Percentiles rank a stretch among this genome's conserved stretches.
These are phyloP conservation scores for Myotis findleyi DNA, from an alignment of 2,797 vertebrate species.

Conservation along the genomic window DNA sequence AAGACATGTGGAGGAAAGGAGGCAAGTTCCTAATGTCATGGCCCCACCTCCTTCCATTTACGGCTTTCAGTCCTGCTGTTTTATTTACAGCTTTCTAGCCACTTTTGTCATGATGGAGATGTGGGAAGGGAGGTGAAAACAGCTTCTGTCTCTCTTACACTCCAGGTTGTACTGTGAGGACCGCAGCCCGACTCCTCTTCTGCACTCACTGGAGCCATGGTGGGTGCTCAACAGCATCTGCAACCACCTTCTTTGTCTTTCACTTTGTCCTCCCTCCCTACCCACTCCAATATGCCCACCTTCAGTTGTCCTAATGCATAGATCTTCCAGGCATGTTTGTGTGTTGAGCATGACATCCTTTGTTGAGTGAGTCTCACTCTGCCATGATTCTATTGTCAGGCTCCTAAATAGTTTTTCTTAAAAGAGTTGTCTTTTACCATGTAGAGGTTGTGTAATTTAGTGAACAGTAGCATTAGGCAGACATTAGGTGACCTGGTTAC, in stretches of 20 bases:
- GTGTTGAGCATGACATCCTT: too few species aligned
- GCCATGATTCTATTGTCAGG: not conserved
- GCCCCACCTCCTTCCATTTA: not conserved
- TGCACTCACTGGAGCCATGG: not conserved
- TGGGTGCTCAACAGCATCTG: not conserved
- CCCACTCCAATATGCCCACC: too few species aligned
- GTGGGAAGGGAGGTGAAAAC: not conserved
- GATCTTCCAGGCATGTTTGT: not conserved
- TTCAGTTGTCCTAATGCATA: too few species aligned
- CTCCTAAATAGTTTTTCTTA: not conserved
- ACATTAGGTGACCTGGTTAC: not conserved
- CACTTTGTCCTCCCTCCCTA: not conserved
- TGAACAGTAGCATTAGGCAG: slow-evolving; percentile 63
- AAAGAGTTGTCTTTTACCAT: slow-evolving; percentile 25
- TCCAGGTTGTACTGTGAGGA: not conserved
- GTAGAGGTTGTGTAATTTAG: not conserved
- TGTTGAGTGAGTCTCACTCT: not conserved
- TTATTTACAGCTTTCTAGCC: not conserved
- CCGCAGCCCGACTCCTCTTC: not conserved
- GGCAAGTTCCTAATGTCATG: not conserved
- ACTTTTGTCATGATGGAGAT: not conserved
- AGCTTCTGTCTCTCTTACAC: not conserved
- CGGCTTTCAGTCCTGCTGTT: not conserved
- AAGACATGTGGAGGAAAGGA: not conserved
- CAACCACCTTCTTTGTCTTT: too few species aligned